Conservation (phyloP, 1,140 invertebrate genomes). For the Achroia grisella region DNA sequence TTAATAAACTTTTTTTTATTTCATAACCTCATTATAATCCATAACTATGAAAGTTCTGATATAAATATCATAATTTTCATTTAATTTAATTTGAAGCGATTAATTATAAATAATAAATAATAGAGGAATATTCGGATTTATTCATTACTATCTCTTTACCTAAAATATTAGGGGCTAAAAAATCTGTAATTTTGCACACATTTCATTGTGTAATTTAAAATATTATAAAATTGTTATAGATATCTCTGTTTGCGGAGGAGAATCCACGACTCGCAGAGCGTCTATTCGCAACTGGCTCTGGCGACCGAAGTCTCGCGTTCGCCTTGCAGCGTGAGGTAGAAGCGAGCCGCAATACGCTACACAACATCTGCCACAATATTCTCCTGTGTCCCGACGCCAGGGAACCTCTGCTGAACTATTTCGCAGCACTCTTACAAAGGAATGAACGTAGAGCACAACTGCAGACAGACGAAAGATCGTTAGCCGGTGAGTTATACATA, state of each 20-base stretch:
- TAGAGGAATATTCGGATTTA: too few species aligned
- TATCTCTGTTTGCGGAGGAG: slow-evolving; percentile 94
- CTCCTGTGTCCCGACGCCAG: slow-evolving; percentile 85
- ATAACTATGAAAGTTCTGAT: too few species aligned
- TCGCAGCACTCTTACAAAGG: slow-evolving; percentile 82
- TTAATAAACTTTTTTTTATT: too few species aligned
- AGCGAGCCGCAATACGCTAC: slow-evolving; percentile 80
- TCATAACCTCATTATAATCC: too few species aligned
- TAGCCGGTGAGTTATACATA: slow-evolving; percentile 79
- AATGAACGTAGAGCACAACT: slow-evolving; percentile 94
- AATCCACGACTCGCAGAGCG: slow-evolving; percentile 84
- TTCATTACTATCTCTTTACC: too few species aligned
- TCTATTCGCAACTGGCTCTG: slow-evolving; percentile 48
- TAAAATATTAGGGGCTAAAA: too few species aligned
- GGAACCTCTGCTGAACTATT: slow-evolving; percentile 84
- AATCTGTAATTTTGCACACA: too few species aligned
- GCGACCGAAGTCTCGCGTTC: slow-evolving; percentile 72
- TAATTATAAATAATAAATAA: too few species aligned
- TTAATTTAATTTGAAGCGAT: too few species aligned
- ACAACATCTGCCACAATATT: slow-evolving; percentile 89
- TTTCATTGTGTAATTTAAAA: too few species aligned
- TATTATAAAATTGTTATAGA: slow-evolving; percentile 36
- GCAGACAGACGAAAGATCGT: slow-evolving; percentile 87
- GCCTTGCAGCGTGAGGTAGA: slow-evolving; percentile 83
- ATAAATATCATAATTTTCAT: slow-evolving; percentile 2